These are phyloP conservation scores for Epinephelus lanceolatus DNA, from an alignment of 2,113 vertebrate genomes.

Conservation along the genomic window DNA sequence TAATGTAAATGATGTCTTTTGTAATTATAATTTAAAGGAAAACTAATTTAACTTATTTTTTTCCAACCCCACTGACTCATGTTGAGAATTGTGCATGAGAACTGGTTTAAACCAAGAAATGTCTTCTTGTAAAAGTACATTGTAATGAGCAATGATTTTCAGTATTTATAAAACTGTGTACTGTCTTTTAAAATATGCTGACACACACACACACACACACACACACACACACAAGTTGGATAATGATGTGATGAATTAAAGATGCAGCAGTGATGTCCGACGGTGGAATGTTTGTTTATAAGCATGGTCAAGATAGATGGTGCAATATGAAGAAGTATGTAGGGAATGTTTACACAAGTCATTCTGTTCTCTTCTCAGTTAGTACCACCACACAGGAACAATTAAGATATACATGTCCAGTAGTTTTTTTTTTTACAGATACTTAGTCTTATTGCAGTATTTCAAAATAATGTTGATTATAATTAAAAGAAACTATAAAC, in stretches of 20 bases:
- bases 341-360: conserved; percentile 58
- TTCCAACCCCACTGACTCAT: not conserved
- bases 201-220: not conserved
- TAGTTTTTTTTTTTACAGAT: conserved; percentile 12
- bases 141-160: not conserved
- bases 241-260: conserved; percentile 15
- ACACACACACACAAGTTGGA: not conserved
- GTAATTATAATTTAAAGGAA: not conserved
- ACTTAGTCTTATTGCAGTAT: conserved; percentile 5
- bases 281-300: conserved; percentile 48
- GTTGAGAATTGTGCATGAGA: not conserved
- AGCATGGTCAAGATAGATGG: conserved; percentile 29
- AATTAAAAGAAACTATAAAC: conserved; percentile 47
- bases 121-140: too few species aligned
- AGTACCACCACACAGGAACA: conserved; percentile 21
- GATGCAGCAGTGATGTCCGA: not conserved
- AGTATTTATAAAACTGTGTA: conserved; percentile 10
- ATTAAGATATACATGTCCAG: not conserved
- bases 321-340: conserved; percentile 45
- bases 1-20: not conserved
- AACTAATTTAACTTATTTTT: conserved; percentile 34
- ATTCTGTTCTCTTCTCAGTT: conserved; percentile 26
- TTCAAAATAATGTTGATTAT: conserved; percentile 29
- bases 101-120: not conserved
- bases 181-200: not conserved